Evolutionary conservation across 1,140 invertebrate species (phyloP).

Genomic region (Plutomurus gul): DNA sequence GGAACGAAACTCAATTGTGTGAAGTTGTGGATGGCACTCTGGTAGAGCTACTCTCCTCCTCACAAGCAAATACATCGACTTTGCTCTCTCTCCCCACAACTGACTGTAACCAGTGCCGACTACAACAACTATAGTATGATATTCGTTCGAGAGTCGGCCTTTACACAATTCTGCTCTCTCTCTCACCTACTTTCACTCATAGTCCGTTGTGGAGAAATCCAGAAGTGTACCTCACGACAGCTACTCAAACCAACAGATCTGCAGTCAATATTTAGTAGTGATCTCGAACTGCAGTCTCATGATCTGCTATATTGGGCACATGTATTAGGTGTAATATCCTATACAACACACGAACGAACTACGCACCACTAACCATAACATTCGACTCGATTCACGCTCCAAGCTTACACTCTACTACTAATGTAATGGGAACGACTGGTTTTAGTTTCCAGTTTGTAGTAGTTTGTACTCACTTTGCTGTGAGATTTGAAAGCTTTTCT

Average conservation of each 20-base stretch:
- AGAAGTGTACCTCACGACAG: background rate
- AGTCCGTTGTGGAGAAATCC: background rate
- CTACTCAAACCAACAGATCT: background rate
- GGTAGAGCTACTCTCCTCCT: background rate
- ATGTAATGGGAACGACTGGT: constrained; percentile 23
- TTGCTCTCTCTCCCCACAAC: background rate
- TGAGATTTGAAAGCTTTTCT: constrained; percentile 25
- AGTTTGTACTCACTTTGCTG: constrained; percentile 14
- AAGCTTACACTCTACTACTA: background rate
- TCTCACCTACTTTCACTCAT: background rate
- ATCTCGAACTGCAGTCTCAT: no score
- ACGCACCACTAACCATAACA: no score
- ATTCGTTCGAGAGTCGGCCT: no score
- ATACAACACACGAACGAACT: no score
- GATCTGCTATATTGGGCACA: no score
- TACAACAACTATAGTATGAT: background rate
- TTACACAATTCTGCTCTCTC: no score
- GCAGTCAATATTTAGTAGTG: background rate
- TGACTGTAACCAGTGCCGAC: background rate
- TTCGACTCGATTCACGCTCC: constrained; percentile 9
- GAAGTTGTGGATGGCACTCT: constrained; percentile 19
- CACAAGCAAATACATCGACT: background rate
- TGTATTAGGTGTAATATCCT: no score
- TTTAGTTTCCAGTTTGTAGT: constrained; percentile 21
- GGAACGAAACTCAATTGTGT: constrained; percentile 26